Conservation (phyloP, 2,113 vertebrate genomes). For the Seriola quinqueradiata region DNA sequence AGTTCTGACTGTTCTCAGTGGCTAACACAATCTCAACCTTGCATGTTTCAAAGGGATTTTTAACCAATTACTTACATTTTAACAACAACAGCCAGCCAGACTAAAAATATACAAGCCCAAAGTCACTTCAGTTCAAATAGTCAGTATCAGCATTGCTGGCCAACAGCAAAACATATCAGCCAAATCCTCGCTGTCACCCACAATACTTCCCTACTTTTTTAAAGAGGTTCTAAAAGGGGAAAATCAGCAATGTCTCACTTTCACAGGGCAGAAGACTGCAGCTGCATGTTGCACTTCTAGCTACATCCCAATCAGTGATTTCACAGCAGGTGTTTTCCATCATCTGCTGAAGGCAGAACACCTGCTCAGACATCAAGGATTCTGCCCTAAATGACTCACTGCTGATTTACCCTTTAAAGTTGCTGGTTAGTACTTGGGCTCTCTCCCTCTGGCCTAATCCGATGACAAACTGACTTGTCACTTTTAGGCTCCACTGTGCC, state of each 20-base stretch:
- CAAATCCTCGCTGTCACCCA: background rate
- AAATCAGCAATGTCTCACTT: constrained; percentile 12
- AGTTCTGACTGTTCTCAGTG: too few relatives aligned
- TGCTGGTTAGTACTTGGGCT: constrained; percentile 4
- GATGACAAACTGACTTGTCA: constrained; percentile 56
- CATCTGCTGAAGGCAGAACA: constrained; percentile 45
- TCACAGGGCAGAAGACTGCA: constrained; percentile 5
- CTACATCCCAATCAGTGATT: constrained; percentile 38
- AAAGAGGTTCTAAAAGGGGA: constrained; percentile 6
- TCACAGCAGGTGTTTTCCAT: constrained; percentile 61
- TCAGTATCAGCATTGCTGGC: background rate
- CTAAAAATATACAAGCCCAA: background rate
- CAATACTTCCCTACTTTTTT: background rate
- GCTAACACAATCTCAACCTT: background rate
- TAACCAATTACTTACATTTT: too few relatives aligned
- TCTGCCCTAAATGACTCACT: constrained; percentile 10
- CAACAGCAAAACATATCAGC: constrained; percentile 4
- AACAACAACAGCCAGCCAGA: background rate
- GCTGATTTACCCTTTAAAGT: constrained; percentile 28
- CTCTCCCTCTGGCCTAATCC: constrained; percentile 22
- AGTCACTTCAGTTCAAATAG: background rate
- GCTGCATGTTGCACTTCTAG: constrained; percentile 28
- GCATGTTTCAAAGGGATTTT: background rate
- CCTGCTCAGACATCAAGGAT: constrained; percentile 50
- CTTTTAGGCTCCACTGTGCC: constrained; percentile 58